phyloP scores from a whole-genome alignment of 2,888 invertebrate species.

The Poecilobothrus nobilitatus region DNA sequence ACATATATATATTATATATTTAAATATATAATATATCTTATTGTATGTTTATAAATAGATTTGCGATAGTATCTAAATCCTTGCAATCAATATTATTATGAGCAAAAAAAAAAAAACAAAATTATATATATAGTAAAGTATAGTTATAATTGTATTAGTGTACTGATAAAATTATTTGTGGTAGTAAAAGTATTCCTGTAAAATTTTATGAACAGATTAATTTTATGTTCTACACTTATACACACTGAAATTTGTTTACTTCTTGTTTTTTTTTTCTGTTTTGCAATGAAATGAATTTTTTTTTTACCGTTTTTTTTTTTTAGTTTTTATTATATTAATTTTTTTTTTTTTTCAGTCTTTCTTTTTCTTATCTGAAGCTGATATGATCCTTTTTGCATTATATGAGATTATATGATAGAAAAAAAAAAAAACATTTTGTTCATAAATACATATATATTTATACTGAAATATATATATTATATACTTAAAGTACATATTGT shows the following conservation, averaged over 20 bases:
- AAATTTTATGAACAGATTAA: slow-evolving; percentile 4
- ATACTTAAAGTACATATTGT: no score
- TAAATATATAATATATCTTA: neutral
- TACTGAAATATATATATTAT: no score
- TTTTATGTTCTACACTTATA: slow-evolving; percentile 1
- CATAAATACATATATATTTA: neutral
- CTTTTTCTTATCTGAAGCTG: neutral
- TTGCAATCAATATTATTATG: neutral
- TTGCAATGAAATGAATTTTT: neutral
- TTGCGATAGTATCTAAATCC: neutral
- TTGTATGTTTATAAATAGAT: neutral
- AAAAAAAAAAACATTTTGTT: neutral
- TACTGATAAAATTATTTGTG: neutral
- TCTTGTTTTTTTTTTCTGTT: neutral
- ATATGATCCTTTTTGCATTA: slow-evolving; percentile 3
- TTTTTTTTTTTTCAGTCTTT: neutral
- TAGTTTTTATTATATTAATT: no score
- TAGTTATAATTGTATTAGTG: no score
- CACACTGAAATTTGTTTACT: neutral
- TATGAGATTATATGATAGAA: neutral
- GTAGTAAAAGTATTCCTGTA: neutral
- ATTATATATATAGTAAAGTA: no score
- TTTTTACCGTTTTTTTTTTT: no score
- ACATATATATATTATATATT: no score
- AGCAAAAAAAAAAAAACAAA: no score